These are phyloP conservation scores for Macquaria ambigua DNA, from an alignment of 2,113 vertebrate species.

Conservation along the genomic window DNA sequence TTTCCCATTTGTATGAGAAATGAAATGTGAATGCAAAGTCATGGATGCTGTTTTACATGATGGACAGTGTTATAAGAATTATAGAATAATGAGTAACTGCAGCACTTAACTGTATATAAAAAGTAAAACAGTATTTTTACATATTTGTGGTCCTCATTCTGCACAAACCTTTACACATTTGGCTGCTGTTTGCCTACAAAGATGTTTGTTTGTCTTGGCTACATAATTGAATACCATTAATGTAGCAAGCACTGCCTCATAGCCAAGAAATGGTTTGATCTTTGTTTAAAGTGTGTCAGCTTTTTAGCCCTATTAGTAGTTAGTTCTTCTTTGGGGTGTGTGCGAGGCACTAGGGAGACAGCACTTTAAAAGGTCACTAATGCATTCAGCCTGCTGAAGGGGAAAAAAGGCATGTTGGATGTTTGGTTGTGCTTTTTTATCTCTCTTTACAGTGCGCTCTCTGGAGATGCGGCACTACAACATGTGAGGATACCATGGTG, in stretches of 20 bases:
- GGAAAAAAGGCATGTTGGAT: conserved; percentile 72
- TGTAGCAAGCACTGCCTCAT: conserved; percentile 49
- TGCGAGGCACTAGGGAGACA: conserved; percentile 66
- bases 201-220: conserved; percentile 64
- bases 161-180: conserved; percentile 48
- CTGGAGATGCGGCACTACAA: conserved; percentile 63
- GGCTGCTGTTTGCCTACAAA: conserved; percentile 59
- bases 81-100: conserved; percentile 1
- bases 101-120: not conserved
- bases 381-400: conserved; percentile 73
- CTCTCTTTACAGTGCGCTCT: conserved; percentile 66
- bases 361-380: conserved; percentile 82
- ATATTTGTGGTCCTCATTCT: conserved; percentile 19
- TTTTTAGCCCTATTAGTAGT: conserved; percentile 76
- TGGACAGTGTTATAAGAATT: not conserved
- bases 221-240: conserved; percentile 75
- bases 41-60: conserved; percentile 2
- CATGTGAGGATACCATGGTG: conserved; percentile 57
- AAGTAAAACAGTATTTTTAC: conserved; percentile 1
- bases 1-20: conserved; percentile 13
- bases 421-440: conserved; percentile 76
- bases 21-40: conserved; percentile 16
- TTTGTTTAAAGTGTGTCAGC: conserved; percentile 75
- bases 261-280: conserved; percentile 74
- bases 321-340: conserved; percentile 70